Evolutionary conservation across 2,113 vertebrate species (phyloP).

Genomic region (Pterophyllum scalare): DNA sequence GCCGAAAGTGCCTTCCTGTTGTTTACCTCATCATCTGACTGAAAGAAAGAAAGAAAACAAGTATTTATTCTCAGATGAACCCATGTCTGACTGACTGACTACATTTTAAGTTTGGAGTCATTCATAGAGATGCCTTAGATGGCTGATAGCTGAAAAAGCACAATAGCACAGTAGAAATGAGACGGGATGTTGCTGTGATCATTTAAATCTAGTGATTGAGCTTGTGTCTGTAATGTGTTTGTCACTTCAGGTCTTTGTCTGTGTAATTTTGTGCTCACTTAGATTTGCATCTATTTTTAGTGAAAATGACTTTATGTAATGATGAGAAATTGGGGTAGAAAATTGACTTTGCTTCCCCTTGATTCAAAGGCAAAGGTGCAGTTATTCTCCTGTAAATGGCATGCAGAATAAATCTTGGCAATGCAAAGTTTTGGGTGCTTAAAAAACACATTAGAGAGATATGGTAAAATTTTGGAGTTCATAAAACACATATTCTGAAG

Average conservation of each 20-base stretch:
- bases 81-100: constrained; percentile 7
- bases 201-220: constrained; percentile 36
- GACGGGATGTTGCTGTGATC: not conserved
- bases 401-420: constrained; percentile 11
- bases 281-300: constrained; percentile 23
- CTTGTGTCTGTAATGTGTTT: not conserved
- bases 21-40: constrained; percentile 44
- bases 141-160: constrained; percentile 7
- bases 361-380: constrained; percentile 23
- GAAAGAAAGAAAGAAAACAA: constrained; percentile 1
- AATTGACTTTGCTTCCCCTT: constrained; percentile 12
- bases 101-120: not conserved
- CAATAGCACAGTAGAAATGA: constrained; percentile 17
- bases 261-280: not conserved
- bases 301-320: constrained; percentile 28
- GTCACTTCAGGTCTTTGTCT: not conserved
- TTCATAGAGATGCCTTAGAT: constrained; percentile 14
- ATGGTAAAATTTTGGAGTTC: not conserved
- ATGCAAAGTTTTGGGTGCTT: not conserved
- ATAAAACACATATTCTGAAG: not conserved
- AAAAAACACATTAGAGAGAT: not conserved
- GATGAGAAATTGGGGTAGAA: constrained; percentile 33
- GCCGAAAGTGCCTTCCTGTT: constrained; percentile 35
- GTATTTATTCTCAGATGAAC: constrained; percentile 32
- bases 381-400: not conserved